phyloP scores from a whole-genome alignment of 2,888 invertebrate genomes.

The Alcis repandata region DNA sequence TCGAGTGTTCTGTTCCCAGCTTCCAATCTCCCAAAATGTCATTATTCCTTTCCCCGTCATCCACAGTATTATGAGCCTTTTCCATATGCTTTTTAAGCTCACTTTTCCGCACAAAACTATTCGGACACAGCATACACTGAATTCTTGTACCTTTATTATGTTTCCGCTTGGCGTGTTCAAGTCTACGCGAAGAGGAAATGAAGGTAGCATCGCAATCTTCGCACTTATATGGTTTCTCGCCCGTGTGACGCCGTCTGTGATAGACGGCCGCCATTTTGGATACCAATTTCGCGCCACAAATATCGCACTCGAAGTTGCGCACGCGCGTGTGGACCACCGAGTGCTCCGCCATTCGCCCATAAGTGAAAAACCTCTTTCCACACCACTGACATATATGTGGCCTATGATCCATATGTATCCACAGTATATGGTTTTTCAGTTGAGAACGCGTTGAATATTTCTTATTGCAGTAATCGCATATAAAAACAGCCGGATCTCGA shows the following conservation, averaged over 20 bases:
- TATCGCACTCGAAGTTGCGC: constrained; percentile 83
- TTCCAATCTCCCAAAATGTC: neutral
- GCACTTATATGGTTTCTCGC: constrained; percentile 79
- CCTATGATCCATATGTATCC: constrained; percentile 81
- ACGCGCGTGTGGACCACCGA: constrained; percentile 83
- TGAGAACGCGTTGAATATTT: constrained; percentile 73
- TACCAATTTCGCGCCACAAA: constrained; percentile 80
- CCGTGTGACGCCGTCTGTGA: constrained; percentile 79
- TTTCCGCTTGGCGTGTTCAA: constrained; percentile 75
- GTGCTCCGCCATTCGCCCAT: constrained; percentile 82
- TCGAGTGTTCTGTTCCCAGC: neutral
- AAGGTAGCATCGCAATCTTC: constrained; percentile 76
- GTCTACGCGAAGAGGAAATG: constrained; percentile 75
- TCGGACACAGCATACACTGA: constrained; percentile 65
- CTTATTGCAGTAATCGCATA: constrained; percentile 76
- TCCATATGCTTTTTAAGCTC: constrained; percentile 72
- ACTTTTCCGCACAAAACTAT: constrained; percentile 66
- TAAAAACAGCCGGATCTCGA: constrained; percentile 74
- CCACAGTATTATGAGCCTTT: constrained; percentile 58
- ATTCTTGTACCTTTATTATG: constrained; percentile 70
- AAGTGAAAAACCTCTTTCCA: constrained; percentile 81
- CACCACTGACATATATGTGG: constrained; percentile 85
- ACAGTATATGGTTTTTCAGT: constrained; percentile 78
- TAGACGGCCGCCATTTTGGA: constrained; percentile 80
- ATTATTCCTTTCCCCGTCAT: neutral